Base-by-base conservation (phyloP, 2,113 vertebrate species). In the Glaucomys volans region DNA sequence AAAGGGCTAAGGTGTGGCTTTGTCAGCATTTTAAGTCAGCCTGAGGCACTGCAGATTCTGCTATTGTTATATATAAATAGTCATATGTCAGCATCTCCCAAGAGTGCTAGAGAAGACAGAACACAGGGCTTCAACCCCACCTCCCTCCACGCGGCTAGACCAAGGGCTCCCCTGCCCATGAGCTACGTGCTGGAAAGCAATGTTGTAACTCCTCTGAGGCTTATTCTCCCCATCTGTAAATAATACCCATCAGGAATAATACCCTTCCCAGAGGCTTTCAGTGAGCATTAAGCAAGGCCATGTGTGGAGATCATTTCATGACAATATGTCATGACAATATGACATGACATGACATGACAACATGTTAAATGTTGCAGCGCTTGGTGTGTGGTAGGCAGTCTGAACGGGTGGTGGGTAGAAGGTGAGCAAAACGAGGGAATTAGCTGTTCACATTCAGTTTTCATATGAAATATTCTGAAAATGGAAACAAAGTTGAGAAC, bases 151-250 rank as follows among this genome's bases (percentile, higher is more conserved):
- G 54, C 5, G 12, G 5, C 28, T 12, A 89, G 83, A 81, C 17
- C 35, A 4, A 1, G 0, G 28, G 54, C 75, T 57, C 64, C 72
- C 37, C 26, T 0, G 37, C 44, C 85, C 50, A 32, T 0, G 8
- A 74, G 44, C 80, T 85, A 24, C 24, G 0, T 0, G 10, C 72
- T 3, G 0, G 0, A 32, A 30, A 30, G 42, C 13, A 52, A 52
- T 16, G 4, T 0, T 37, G 62, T 24, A 67, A 50, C 47, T 35
- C 69, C 37, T 66, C 3, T 11, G 7, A 42, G 24, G 35, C 32
- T 94, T 66, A 14, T 62, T 28, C 50, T 74, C 22, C 40, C 67
- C 32, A 0, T 64, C 76, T 69, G 17, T 82, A 28, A 92, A 96
- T n/a, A n/a, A n/a, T n/a, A n/a, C n/a, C n/a, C n/a, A n/a, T 59